phyloP scores from a whole-genome alignment of 2,797 vertebrate genomes.

The Helicolenus hilgendorfi region DNA sequence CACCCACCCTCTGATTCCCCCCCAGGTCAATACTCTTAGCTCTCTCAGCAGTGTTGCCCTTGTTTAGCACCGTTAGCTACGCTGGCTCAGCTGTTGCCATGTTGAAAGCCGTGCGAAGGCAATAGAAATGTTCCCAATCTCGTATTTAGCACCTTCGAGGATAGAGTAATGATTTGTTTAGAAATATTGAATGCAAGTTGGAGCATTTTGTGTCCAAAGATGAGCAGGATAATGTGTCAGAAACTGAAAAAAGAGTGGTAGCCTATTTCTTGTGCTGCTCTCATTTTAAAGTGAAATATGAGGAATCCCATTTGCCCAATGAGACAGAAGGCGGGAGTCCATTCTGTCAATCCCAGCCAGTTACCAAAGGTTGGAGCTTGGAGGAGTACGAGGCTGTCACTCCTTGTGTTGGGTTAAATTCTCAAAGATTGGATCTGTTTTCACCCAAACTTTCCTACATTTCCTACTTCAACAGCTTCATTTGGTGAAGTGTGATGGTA shows the following conservation, averaged over 20 bases:
- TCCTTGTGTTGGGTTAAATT: not conserved
- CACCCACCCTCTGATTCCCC: too few species aligned
- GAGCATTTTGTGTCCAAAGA: not conserved
- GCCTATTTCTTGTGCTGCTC: not conserved
- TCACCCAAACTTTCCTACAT: not conserved
- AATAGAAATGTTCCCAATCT: too few species aligned
- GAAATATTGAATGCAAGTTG: not conserved
- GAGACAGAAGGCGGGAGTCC: not conserved
- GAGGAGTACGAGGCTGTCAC: not conserved
- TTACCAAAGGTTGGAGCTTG: not conserved
- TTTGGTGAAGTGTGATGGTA: not conserved
- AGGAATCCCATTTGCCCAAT: not conserved
- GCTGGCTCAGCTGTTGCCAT: too few species aligned
- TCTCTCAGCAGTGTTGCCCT: too few species aligned
- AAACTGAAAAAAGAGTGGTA: not conserved
- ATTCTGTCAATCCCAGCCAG: not conserved
- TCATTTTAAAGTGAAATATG: conserved; percentile 3
- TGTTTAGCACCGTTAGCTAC: too few species aligned
- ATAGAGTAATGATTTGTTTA: not conserved
- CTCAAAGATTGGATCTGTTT: not conserved
- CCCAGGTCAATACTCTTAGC: too few species aligned
- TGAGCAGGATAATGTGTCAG: not conserved
- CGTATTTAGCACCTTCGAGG: not conserved
- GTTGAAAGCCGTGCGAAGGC: too few species aligned
- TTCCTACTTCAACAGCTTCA: not conserved